Percentiles rank a stretch among this genome's conserved stretches.
phyloP scores from a whole-genome alignment of 53 echinoderm and acorn worm species.

The Stichopus horrens region DNA sequence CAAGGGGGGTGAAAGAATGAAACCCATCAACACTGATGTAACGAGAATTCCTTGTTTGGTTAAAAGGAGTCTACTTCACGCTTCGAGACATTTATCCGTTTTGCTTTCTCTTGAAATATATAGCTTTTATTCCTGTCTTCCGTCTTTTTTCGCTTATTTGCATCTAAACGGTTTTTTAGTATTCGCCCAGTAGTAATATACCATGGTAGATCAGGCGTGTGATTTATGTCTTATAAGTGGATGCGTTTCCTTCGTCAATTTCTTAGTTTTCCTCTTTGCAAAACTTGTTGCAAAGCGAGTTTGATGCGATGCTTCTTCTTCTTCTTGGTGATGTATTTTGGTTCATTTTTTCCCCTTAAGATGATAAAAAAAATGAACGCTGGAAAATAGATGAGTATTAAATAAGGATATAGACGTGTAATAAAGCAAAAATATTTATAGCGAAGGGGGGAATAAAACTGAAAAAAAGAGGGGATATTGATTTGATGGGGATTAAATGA shows the following conservation, averaged over 20 bases:
- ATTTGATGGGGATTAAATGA: constrained; percentile 22
- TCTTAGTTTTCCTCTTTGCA: neutral
- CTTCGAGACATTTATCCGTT: constrained; percentile 4
- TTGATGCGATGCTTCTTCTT: neutral
- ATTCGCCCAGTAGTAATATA: constrained; percentile 26
- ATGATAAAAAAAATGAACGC: neutral
- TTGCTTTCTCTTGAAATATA: neutral
- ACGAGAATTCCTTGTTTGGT: constrained; percentile 41
- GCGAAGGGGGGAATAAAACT: constrained; percentile 1
- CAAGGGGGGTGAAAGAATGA: neutral
- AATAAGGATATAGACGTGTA: neutral
- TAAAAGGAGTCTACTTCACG: constrained; percentile 39
- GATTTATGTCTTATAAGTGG: constrained; percentile 10
- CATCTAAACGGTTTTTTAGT: constrained; percentile 42
- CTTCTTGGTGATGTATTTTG: too few relatives aligned
- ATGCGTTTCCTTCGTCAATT: neutral
- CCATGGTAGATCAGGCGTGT: constrained; percentile 23
- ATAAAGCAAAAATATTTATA: neutral
- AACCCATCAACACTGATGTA: constrained; percentile 26
- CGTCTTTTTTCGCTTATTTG: constrained; percentile 5
- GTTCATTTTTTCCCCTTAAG: too few relatives aligned
- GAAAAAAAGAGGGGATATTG: constrained; percentile 14
- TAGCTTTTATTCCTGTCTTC: neutral
- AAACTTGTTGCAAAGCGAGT: constrained; percentile 44
- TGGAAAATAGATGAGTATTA: neutral